Percentiles rank a stretch among this genome's conserved stretches.
phyloP scores from a whole-genome alignment of 2,797 vertebrate species.

The Tapirus indicus region DNA sequence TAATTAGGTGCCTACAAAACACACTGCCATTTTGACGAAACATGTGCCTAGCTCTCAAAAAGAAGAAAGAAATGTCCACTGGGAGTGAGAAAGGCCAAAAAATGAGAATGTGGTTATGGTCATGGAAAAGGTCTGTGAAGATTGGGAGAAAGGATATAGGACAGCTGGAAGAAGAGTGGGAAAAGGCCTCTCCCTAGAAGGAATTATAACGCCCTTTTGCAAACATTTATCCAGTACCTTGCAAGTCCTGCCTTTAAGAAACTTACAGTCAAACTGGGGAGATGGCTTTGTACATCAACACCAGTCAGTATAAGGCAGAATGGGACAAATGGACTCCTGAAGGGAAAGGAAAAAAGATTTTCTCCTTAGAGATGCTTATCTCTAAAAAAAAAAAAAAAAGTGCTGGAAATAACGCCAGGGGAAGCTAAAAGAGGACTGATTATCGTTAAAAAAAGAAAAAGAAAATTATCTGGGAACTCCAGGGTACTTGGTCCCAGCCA shows the following conservation, averaged over 20 bases:
- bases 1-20: slow-evolving; percentile 10
- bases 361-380: background rate
- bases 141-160: background rate
- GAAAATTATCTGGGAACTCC: background rate
- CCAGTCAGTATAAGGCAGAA: background rate
- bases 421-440: background rate
- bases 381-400: slow-evolving; percentile 24
- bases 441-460: background rate
- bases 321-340: background rate
- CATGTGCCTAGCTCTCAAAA: background rate
- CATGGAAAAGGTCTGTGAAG: background rate
- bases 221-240: background rate
- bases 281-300: background rate
- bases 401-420: background rate
- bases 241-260: background rate
- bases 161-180: background rate
- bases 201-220: background rate
- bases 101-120: background rate
- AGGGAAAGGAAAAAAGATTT: slow-evolving; percentile 28
- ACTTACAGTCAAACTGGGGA: background rate
- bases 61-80: background rate
- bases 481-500: background rate
- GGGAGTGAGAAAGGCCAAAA: background rate
- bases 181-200: background rate
- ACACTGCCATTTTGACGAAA: background rate